Base-by-base conservation (phyloP, 2,888 invertebrate genomes). In the Apantesis nais region DNA sequence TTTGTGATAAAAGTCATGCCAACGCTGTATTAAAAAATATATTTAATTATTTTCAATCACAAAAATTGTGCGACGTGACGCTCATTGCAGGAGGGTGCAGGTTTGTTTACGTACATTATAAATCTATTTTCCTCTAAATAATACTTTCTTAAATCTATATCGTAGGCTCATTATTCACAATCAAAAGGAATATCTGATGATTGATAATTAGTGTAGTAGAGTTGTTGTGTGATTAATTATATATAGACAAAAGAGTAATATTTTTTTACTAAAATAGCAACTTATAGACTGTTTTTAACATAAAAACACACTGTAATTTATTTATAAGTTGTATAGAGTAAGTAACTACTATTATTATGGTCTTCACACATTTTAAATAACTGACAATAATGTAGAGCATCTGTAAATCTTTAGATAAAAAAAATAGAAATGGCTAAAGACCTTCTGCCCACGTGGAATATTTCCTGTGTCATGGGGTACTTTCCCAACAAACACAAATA, bases 1-100 rank as follows among this genome's bases (percentile, higher is more conserved):
- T 97, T 91, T 96, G 96, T 82, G 96, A 97, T 88, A 96, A 96
- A 83, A 97, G 97, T 86, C 98, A 98, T 93, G 97, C 98, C 12
- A 97, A 98, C 86, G 96, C 96, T 71, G 97, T 98, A 85, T 95
- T 99, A 68, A 96, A 96, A 80, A 97, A 97, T 86, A 98, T 99
- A 97, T 97, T 97, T 88, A 96, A 96, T 68, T 98, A 98, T 93
- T 96, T 97, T 78, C 96, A 97, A 86, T 97, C 97, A 73, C 97
- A 97, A 83, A 97, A 98, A 90, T 95, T 99, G 68, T 98, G 98
- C 88, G 99, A 99, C 95, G 97, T 99, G 66, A 96, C 97, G 31
- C 96, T 99, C 37, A 96, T 98, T 82, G 98, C 98, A 74, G 98
- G 97, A 88, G 96, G 96, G 73, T 96, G 95, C 90, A 96, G 96